phyloP scores from a whole-genome alignment of 2,888 invertebrate species.

The Chrysolina haemoptera region DNA sequence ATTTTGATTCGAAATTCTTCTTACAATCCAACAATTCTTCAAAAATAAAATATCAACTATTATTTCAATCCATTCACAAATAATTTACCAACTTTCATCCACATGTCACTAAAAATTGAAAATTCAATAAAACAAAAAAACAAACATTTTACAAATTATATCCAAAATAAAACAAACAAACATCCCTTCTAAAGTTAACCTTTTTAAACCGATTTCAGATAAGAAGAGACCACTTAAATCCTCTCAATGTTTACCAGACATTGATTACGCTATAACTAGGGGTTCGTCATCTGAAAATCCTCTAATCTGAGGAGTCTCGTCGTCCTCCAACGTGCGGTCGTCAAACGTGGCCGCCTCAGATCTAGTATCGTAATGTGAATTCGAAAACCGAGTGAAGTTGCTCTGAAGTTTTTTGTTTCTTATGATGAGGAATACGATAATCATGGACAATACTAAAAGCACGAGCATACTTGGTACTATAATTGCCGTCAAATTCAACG shows the following conservation, averaged over 20 bases:
- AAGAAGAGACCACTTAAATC: background rate
- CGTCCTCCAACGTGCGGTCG: conserved; percentile 83
- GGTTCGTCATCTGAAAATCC: conserved; percentile 96
- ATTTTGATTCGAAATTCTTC: no score
- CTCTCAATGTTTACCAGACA: background rate
- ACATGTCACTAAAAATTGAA: no score
- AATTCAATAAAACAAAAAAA: no score
- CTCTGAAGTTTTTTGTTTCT: conserved; percentile 83
- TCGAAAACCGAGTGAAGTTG: conserved; percentile 86
- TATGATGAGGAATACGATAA: conserved; percentile 75
- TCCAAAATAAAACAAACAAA: no score
- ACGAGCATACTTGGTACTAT: conserved; percentile 70
- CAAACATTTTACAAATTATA: no score
- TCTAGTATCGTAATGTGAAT: conserved; percentile 88
- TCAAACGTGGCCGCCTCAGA: conserved; percentile 90
- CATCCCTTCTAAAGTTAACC: background rate
- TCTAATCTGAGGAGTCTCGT: conserved; percentile 87
- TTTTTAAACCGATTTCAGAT: background rate
- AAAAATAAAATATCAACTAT: no score
- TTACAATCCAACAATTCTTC: no score
- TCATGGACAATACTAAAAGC: conserved; percentile 71
- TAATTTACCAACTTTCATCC: no score
- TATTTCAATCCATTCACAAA: no score
- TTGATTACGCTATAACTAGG: conserved; percentile 85
- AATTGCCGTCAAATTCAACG: conserved; percentile 58